Base-by-base conservation (phyloP, 92 coral and sea anemone species). In the Paragorgia papillata region DNA sequence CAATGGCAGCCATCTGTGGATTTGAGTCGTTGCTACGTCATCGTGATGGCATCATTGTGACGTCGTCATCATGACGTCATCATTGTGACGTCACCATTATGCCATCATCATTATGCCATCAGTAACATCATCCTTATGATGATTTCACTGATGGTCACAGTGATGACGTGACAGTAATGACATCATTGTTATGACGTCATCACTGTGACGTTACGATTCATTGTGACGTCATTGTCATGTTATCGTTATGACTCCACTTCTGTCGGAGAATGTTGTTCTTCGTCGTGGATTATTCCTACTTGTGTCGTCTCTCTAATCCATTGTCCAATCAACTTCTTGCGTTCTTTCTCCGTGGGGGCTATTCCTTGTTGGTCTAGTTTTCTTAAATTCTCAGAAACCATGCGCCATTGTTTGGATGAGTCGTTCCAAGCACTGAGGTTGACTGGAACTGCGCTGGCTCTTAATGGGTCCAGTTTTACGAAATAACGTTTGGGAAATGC, bases 391-490 rank as follows among this genome's bases (percentile, higher is more conserved):
- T 68, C 75, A 58, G 75, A 68, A 34, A 44, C 33, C 0, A 44
- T 32, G 19, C 75, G 75, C 44, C 75, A 68, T 24, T 59, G 75
- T 48, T 51, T 32, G 40, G 75, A 68, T 24, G 75, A 28, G 7
- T 49, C 40, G 34, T 68, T 68, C 75, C 75, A 20, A 26, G 75
- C 33, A 21, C 59, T 48, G 14, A 68, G 59, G 31, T 68, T 68
- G 0, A 68, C 75, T 1, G 31, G 75, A 35, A 20, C 48, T 19
- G 75, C 75, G 21, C 59, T 44, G 0, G 75, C 75, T 12, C 75
- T 58, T 9, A 68, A 14, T 31, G 75, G 75, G n/a, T 68, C 75
- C 17, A 68, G 55, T 19, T 68, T 68, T 6, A 68, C 75, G 59
- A 68, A 68, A 49, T 43, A 68, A 13, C 75, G 27, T 30, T 68